Evolutionary conservation across 2,797 vertebrate genomes (phyloP).

Genomic region (Poeciliopsis gracilis): DNA sequence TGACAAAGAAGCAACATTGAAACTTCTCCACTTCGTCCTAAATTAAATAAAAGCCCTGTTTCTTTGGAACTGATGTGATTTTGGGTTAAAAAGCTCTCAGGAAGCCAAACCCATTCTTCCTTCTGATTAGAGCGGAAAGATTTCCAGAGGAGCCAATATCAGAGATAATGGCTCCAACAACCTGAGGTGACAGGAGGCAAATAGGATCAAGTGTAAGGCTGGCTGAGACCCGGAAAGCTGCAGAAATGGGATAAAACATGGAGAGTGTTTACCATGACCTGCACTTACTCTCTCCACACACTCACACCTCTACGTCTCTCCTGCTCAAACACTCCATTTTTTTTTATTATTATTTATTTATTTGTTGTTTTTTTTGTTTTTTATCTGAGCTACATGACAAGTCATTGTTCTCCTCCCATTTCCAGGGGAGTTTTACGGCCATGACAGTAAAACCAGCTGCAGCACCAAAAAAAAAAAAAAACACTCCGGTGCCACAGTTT

Average conservation of each 20-base stretch:
- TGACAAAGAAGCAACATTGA: slow-evolving; percentile 4
- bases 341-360: neutral
- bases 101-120: slow-evolving; percentile 39
- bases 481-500: slow-evolving; percentile 64
- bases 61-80: slow-evolving; percentile 9
- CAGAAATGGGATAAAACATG: slow-evolving; percentile 32
- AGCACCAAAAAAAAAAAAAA: slow-evolving; percentile 33
- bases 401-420: slow-evolving; percentile 58
- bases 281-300: slow-evolving; percentile 25
- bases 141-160: slow-evolving; percentile 26
- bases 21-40: slow-evolving; percentile 1
- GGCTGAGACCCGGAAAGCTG: slow-evolving; percentile 23
- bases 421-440: slow-evolving; percentile 73
- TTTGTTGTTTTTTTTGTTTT: neutral
- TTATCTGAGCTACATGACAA: slow-evolving; percentile 48
- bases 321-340: slow-evolving; percentile 21
- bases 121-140: slow-evolving; percentile 39
- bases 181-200: slow-evolving; percentile 46
- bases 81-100: slow-evolving; percentile 23
- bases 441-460: slow-evolving; percentile 83
- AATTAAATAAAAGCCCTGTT: slow-evolving; percentile 8
- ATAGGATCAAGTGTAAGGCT: slow-evolving; percentile 35
- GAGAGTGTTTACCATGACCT: slow-evolving; percentile 39
- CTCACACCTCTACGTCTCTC: slow-evolving; percentile 23
- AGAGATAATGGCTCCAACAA: slow-evolving; percentile 44